Evolutionary conservation across 2,797 vertebrate species (phyloP).

Genomic region (Falco rusticolus): DNA sequence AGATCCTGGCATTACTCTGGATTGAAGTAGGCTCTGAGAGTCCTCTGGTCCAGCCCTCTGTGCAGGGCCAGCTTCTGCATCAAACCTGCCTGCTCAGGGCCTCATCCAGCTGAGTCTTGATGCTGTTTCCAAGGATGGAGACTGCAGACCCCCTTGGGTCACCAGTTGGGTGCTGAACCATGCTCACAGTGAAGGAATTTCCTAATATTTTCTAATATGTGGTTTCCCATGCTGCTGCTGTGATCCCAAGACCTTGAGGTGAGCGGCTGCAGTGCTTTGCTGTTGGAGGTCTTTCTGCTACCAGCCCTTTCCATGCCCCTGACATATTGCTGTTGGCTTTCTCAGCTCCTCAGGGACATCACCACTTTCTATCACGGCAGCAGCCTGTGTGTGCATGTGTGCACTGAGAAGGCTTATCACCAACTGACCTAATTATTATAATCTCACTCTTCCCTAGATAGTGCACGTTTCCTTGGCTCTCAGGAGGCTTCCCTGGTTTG

Average conservation of each 20-base stretch:
- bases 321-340: not conserved
- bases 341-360: too few species aligned
- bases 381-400: too few species aligned
- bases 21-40: not conserved
- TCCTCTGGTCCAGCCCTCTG: not conserved
- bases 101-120: not conserved
- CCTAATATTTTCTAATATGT: accelerated
- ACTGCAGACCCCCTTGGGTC: not conserved
- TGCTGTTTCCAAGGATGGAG: not conserved
- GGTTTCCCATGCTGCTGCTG: not conserved
- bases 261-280: not conserved
- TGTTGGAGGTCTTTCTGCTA: not conserved
- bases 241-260: accelerated
- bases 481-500: too few species aligned
- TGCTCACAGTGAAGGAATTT: not conserved
- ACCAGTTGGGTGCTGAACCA: not conserved
- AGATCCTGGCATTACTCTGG: not conserved
- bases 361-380: too few species aligned
- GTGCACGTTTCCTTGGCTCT: too few species aligned
- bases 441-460: too few species aligned
- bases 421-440: too few species aligned
- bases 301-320: accelerated
- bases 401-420: too few species aligned
- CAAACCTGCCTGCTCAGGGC: not conserved
- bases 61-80: not conserved